phyloP scores from a whole-genome alignment of 2,888 invertebrate species.

The Digitonthophagus gazella region DNA sequence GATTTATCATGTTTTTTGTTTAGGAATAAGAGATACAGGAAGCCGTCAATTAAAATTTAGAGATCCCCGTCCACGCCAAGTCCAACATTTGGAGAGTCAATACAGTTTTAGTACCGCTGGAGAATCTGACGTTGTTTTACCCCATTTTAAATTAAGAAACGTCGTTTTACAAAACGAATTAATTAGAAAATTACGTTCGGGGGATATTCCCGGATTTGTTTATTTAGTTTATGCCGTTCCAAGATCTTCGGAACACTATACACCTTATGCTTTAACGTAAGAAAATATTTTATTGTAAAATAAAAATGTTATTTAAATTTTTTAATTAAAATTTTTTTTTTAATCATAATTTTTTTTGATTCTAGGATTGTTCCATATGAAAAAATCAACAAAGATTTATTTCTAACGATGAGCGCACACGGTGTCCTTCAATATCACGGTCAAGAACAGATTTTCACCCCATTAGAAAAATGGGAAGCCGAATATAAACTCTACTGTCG shows the following conservation, averaged over 20 bases:
- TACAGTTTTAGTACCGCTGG: too few relatives aligned
- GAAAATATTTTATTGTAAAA: conserved; percentile 32
- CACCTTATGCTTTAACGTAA: conserved; percentile 73
- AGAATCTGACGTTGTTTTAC: conserved; percentile 38
- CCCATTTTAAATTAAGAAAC: conserved; percentile 39
- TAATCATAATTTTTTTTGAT: too few relatives aligned
- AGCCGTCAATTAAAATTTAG: background rate
- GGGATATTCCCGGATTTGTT: conserved; percentile 65
- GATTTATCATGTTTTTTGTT: background rate
- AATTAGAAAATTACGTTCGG: conserved; percentile 55
- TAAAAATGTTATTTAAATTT: background rate
- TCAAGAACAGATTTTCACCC: conserved; percentile 75
- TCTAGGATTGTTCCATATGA: conserved; percentile 61
- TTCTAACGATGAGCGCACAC: conserved; percentile 76
- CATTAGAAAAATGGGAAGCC: conserved; percentile 75
- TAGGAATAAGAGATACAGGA: background rate
- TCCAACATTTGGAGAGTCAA: too few relatives aligned
- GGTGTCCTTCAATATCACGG: conserved; percentile 77
- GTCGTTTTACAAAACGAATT: conserved; percentile 52
- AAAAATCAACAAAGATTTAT: conserved; percentile 67
- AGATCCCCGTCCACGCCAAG: background rate
- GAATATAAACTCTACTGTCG: conserved; percentile 79
- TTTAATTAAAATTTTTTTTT: background rate
- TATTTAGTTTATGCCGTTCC: conserved; percentile 76
- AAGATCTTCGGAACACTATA: conserved; percentile 69